Percentiles rank a stretch among this genome's conserved stretches.
Conservation (phyloP, 92 coral and sea anemone genomes). For the Porites rus region DNA sequence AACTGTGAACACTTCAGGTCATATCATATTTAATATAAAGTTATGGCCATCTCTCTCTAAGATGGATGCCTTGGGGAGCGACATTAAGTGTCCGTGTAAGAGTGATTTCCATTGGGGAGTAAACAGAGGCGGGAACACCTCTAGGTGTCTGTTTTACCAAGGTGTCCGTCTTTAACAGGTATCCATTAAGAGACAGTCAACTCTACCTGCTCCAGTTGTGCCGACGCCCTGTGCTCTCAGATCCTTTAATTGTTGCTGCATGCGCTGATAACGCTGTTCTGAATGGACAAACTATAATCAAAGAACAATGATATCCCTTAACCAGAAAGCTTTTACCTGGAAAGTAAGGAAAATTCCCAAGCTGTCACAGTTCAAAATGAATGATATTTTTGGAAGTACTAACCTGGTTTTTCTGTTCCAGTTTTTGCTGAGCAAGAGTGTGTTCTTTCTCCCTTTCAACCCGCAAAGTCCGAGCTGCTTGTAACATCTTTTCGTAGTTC, state of each 20-base stretch:
- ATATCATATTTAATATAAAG: no score
- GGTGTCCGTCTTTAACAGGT: no score
- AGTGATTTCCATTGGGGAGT: no score
- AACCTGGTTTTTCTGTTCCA: conserved; percentile 98
- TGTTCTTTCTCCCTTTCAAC: conserved; percentile 95
- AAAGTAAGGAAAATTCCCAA: neutral
- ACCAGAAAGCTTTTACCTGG: neutral
- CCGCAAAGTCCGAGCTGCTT: conserved; percentile 93
- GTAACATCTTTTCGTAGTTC: conserved; percentile 95
- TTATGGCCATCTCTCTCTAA: no score
- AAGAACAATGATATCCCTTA: neutral
- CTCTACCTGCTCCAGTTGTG: conserved; percentile 93
- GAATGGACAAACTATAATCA: conserved; percentile 78
- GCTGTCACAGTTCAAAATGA: neutral
- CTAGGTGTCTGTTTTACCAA: no score
- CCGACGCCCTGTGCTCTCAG: conserved; percentile 95
- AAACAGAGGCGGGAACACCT: no score
- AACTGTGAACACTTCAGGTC: no score
- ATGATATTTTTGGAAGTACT: neutral
- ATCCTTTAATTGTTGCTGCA: conserved; percentile 92
- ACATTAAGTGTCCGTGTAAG: accelerated
- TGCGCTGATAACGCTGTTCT: conserved; percentile 91
- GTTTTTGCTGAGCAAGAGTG: conserved; percentile 87
- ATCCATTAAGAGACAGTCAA: neutral
- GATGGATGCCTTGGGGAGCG: no score